Base-by-base conservation (phyloP, 2,797 vertebrate species). In the Sebastes nivosus region DNA sequence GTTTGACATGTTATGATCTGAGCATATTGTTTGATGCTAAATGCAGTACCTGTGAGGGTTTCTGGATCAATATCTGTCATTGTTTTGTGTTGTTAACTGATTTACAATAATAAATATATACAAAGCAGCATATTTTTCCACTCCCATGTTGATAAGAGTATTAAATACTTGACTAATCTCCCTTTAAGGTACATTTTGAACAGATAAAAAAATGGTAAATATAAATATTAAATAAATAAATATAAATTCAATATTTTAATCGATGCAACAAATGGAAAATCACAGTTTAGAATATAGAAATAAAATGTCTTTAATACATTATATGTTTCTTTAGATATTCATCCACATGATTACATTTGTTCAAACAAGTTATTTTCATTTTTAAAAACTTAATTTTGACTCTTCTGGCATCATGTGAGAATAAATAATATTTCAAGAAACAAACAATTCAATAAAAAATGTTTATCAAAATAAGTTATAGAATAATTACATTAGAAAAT, bases 401-500 rank as follows among this genome's bases (percentile, higher is more conserved):
- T 32, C 6, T 16, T 24, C 42, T 32, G 24, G 16, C 12, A 38
- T 18, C 4, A 1, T 10, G 24, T 64, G 58, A 55, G 13, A 50
- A 2, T 36, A 12, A 70, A 38, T 12, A 16, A 54, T 14, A 55
- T 66, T 64, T 55, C 1, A 73, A 52, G 34, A 8, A 58, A 59
- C 7, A 72, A 60, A n/a, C 18, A 20, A 59, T 4, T 68, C 4
- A 72, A 75, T 60, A 54, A 71, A 67, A 77, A 73, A n/a, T 24
- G 18, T 85, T 86, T 87, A 89, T 85, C 14, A 88, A 85, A 93
- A 93, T 90, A 89, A 92, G 4, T 89, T 92, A 89, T 36, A 59
- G n/a, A 52, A 71, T 80, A 79, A 89, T 75, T 86, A 80, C 76
- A 88, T 72, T 69, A 80, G 13, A 88, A 83, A 82, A 77, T 76